These are phyloP conservation scores for Pteropus rufus DNA, from an alignment of 2,797 vertebrate genomes.

Conservation along the genomic window DNA sequence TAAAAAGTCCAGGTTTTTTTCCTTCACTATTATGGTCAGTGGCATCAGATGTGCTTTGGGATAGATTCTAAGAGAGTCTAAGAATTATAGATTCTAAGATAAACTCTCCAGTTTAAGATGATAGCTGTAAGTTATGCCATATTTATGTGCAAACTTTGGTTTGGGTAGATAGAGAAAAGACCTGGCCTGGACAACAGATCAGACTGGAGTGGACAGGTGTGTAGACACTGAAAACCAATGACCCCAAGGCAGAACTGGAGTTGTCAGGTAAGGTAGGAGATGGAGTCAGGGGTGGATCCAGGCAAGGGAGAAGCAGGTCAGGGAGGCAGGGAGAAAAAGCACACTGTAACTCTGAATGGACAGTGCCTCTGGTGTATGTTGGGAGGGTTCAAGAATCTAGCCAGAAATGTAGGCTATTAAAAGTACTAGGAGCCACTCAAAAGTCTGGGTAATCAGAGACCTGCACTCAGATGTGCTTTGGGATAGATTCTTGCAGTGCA, in stretches of 20 bases:
- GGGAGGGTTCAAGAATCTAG: neutral
- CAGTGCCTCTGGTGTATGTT: fast-evolving
- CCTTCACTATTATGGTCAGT: neutral
- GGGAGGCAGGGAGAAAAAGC: neutral
- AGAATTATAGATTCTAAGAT: neutral
- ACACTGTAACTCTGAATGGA: fast-evolving
- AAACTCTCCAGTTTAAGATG: neutral
- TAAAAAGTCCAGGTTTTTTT: neutral
- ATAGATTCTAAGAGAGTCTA: neutral
- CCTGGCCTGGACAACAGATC: neutral
- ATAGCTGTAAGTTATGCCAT: neutral
- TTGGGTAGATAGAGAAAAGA: too few relatives aligned
- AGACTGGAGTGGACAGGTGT: neutral
- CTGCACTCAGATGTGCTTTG: neutral
- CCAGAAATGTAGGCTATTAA: neutral
- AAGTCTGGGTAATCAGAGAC: neutral
- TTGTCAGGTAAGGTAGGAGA: neutral
- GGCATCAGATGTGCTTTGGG: neutral
- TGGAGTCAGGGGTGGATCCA: neutral
- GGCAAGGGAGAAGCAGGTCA: too few relatives aligned
- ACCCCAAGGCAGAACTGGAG: neutral
- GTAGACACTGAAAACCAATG: neutral
- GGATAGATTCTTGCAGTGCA: too few relatives aligned
- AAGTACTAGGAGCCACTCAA: neutral
- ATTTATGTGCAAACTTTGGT: neutral